Evolutionary conservation across 2,888 invertebrate genomes (phyloP), one percentile per base, ranked within the genome.

Genomic region (Acrobasis suavella): DNA sequence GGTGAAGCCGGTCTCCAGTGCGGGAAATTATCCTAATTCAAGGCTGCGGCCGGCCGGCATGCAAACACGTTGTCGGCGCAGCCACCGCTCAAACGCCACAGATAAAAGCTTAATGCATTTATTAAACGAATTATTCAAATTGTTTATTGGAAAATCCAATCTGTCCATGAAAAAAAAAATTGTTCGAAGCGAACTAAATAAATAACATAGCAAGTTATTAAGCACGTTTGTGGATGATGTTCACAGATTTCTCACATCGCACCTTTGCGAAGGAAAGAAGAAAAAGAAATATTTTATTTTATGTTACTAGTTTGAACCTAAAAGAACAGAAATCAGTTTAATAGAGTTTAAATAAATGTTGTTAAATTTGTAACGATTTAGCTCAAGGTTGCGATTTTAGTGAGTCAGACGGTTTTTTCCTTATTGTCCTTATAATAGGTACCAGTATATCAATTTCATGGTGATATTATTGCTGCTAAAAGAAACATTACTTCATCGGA

Each of bases 11-110:
- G 78, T 76, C 72, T 70, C 71, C 67, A 75, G 73, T 76, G 71
- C 69, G 71, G 76, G 80, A 83, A 62, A 85, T 85, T 85, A 83
- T 83, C 75, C 82, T 83, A 81, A 81, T 82, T 82, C 82, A 86
- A 85, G 85, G 84, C 73, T 75, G 68, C 72, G 80, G 82, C 72
- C 73, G 68, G 72, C 73, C 70, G 75, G 39, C 42, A 42, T 56
- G 56, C 14, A 12, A 56, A 17, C 17, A 56, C 56, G 52, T 52
- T 6, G 9, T 10, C 16, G 51, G 9, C 10, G 51, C 14, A 9
- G 22, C 32, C 52, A 2, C 32, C 32, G 52, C 52, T 46, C n/a
- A 17, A 56, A 56, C 42, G 14, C 22, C 38, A 17, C 42, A 17
- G 10, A 14, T 46, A 22, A 10, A 56, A 56, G 42, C 42, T 17